A percentile compares a stretch with the other conserved stretches of the same genome.
Evolutionary conservation across 2,113 vertebrate genomes (phyloP).

Genomic region (Takifugu bimaculatus): DNA sequence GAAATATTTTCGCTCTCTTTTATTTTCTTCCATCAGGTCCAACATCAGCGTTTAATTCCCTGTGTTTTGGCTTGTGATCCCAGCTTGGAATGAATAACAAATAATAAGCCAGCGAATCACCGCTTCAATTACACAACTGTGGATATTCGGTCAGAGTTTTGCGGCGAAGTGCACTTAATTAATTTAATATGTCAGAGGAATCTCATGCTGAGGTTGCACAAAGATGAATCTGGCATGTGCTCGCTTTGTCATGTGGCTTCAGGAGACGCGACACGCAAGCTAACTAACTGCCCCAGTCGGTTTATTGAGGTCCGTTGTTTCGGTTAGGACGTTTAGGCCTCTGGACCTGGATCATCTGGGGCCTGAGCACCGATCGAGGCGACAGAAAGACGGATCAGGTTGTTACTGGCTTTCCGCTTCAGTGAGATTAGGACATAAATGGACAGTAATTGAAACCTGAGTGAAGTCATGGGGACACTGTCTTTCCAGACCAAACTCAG

Average conservation of each 20-base stretch:
- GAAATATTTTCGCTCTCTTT: slow-evolving; percentile 13
- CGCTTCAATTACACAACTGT: slow-evolving; percentile 30
- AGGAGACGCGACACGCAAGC: neutral
- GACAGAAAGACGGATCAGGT: slow-evolving; percentile 22
- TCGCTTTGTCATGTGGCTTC: neutral
- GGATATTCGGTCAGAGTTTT: slow-evolving; percentile 15
- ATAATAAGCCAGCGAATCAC: slow-evolving; percentile 28
- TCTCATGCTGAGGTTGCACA: slow-evolving; percentile 20
- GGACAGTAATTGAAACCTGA: slow-evolving; percentile 39
- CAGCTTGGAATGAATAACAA: slow-evolving; percentile 33
- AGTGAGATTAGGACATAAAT: slow-evolving; percentile 33
- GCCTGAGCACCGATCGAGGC: slow-evolving; percentile 16
- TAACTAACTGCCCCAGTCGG: slow-evolving; percentile 8
- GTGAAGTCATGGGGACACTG: slow-evolving; percentile 38
- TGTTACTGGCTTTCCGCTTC: slow-evolving; percentile 17
- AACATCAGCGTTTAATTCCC: slow-evolving; percentile 39
- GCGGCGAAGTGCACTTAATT: slow-evolving; percentile 22
- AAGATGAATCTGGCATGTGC: too few relatives aligned
- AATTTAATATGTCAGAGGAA: slow-evolving; percentile 18
- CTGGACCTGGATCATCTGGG: slow-evolving; percentile 5
- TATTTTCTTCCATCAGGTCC: slow-evolving; percentile 30
- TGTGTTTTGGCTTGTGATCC: slow-evolving; percentile 36
- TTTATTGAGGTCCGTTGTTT: slow-evolving; percentile 8
- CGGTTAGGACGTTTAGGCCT: slow-evolving; percentile 17
- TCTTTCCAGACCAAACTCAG: neutral